Evolutionary conservation across 2,113 vertebrate genomes (phyloP).

Genomic region (Carassius auratus): DNA sequence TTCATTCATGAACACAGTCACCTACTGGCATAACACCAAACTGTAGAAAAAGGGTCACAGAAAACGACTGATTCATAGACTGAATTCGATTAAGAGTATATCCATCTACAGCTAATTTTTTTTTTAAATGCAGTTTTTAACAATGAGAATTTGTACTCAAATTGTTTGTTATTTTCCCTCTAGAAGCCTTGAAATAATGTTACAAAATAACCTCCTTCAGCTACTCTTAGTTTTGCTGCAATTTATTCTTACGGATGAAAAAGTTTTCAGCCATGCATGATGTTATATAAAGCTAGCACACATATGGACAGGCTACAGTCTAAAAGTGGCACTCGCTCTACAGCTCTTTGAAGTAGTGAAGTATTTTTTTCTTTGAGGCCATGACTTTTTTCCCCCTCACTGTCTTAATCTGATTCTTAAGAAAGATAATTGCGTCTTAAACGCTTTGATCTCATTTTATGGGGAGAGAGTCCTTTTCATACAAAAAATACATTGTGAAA

Average conservation of each 20-base stretch:
- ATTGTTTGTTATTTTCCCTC: too few relatives aligned
- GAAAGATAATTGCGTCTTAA: constrained; percentile 47
- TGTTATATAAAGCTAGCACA: background rate
- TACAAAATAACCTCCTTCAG: background rate
- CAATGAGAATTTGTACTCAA: too few relatives aligned
- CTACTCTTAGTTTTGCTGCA: background rate
- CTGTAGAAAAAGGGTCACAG: too few relatives aligned
- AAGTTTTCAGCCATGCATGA: background rate
- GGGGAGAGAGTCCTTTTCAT: constrained; percentile 18
- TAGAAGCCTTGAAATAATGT: too few relatives aligned
- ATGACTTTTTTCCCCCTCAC: constrained; percentile 17
- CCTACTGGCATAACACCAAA: too few relatives aligned
- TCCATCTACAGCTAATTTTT: too few relatives aligned
- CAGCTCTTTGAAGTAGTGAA: constrained; percentile 49
- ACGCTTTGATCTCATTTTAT: constrained; percentile 52
- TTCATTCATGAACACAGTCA: too few relatives aligned
- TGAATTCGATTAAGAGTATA: too few relatives aligned
- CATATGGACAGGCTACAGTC: background rate
- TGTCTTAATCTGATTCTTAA: constrained; percentile 49
- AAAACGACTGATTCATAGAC: too few relatives aligned
- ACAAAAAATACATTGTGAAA: background rate
- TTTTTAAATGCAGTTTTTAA: too few relatives aligned
- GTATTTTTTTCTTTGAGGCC: constrained; percentile 45
- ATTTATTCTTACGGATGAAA: background rate
- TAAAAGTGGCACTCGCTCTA: background rate